Conservation (phyloP, 2,797 vertebrate genomes). For the Lateolabrax maculatus region DNA sequence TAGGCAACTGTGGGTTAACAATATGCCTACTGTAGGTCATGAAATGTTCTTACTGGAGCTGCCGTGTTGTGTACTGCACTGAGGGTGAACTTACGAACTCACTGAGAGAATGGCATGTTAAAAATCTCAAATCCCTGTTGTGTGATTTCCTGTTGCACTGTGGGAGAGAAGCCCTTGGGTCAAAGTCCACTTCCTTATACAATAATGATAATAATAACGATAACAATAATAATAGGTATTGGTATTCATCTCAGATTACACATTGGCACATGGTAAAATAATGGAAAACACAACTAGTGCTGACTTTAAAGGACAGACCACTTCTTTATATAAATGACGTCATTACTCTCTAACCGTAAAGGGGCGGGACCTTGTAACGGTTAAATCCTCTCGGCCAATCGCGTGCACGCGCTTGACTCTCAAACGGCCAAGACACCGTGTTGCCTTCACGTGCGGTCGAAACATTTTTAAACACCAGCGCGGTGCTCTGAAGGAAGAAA, state of each 20-base stretch:
- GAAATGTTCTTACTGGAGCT: constrained; percentile 28
- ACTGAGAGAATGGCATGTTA: constrained; percentile 56
- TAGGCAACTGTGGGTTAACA: constrained; percentile 20
- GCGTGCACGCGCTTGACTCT: constrained; percentile 52
- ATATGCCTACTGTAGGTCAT: background rate
- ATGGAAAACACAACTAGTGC: background rate
- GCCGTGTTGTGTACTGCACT: constrained; percentile 20
- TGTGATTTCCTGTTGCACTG: constrained; percentile 70
- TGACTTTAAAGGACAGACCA: constrained; percentile 3
- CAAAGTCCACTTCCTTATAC: constrained; percentile 53
- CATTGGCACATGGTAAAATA: background rate
- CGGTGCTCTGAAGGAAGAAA: background rate
- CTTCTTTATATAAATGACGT: constrained; percentile 73
- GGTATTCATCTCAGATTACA: background rate
- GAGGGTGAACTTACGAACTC: constrained; percentile 52
- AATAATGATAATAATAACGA: background rate
- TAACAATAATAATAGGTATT: background rate
- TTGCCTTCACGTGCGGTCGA: constrained; percentile 17
- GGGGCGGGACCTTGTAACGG: constrained; percentile 64
- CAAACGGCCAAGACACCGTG: constrained; percentile 44
- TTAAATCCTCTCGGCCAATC: constrained; percentile 76
- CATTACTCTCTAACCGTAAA: constrained; percentile 77
- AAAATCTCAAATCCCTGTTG: constrained; percentile 66
- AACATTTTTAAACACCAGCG: accelerated
- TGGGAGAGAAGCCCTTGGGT: constrained; percentile 52